phyloP scores from a whole-genome alignment of 2,113 vertebrate species.

The Chionodraco myersi region DNA sequence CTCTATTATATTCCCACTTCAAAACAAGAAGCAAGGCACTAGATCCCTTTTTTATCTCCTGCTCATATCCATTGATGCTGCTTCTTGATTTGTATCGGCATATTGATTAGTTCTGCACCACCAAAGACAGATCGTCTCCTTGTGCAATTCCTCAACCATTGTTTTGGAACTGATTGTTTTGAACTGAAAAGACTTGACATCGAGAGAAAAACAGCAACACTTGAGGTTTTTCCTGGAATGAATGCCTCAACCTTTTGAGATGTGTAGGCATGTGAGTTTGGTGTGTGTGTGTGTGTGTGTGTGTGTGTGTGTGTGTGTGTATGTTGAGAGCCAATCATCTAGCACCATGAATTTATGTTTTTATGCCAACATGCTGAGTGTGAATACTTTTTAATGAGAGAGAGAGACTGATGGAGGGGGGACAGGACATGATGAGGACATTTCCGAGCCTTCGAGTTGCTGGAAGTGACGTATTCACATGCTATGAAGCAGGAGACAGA shows the following conservation, averaged over 20 bases:
- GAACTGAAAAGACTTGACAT: conserved; percentile 8
- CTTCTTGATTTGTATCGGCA: conserved; percentile 30
- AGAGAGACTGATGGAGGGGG: conserved; percentile 23
- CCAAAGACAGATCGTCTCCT: conserved; percentile 15
- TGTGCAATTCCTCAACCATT: conserved; percentile 46
- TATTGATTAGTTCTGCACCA: conserved; percentile 45
- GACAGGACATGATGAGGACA: conserved; percentile 41
- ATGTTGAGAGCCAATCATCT: conserved; percentile 39
- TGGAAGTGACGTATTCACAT: conserved; percentile 42
- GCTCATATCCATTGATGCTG: conserved; percentile 38
- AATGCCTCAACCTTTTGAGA: conserved; percentile 9
- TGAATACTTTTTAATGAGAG: conserved; percentile 66
- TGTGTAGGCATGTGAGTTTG: background rate
- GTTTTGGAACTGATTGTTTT: conserved; percentile 55
- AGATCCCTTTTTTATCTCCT: conserved; percentile 15
- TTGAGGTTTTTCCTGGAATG: conserved; percentile 11
- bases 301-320: conserved; percentile 21
- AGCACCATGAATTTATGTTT: conserved; percentile 62
- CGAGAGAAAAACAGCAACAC: background rate
- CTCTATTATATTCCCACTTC: conserved; percentile 36
- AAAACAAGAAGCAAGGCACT: conserved; percentile 37
- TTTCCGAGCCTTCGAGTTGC: conserved; percentile 20
- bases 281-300: conserved; percentile 10
- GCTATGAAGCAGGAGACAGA: conserved; percentile 34
- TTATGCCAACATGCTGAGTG: conserved; percentile 63